Evolutionary conservation across 1,140 invertebrate species (phyloP), one percentile per base, ranked within the genome.

Genomic region (Metopolophium dirhodum): DNA sequence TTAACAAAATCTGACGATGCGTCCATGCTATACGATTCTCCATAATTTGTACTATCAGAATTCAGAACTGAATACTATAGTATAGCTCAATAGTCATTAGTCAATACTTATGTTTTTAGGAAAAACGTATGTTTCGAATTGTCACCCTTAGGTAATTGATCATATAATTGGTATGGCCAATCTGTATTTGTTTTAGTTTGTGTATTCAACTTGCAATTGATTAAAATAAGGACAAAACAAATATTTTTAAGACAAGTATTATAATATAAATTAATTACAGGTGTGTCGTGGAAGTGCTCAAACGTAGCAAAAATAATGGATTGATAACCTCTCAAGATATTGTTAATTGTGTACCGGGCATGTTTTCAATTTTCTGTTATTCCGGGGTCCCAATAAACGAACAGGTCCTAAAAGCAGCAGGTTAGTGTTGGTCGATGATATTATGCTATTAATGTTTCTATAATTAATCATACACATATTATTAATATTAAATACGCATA

Each of bases 321-420:
- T 26, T 0, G 0, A 4, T 22, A 22, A 97, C 98, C 41, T 95
- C 97, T 88, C 95, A 96, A 47, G 96, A 97, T 94, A 95, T 99
- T 23, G 94, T 98, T 9, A 96, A 97, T 94, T 96, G 96, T 94
- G 96, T 99, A 20, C 94, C 95, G 93, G 97, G 97, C 91, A 97
- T 97, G 61, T 96, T 98, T 95, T 98, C 96, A 2, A 95, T 99
- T 1, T 98, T 96, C 94, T 99, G 98, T 95, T 95, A 97, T 49
- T 95, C 99, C 7, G 97, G 97, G 9, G 98, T 99, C 94, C 97
- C 97, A 95, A 98, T 99, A 95, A 97, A 99, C 95, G 95, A 96
- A 23, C 97, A 98, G 94, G 94, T 98, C 30, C 94, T 99, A 41
- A 96, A 97, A 94, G 95, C 95, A 90, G 96, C 90, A 9, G 77